Percentiles rank a stretch among this genome's conserved stretches.
These are phyloP conservation scores for Phaedon cochleariae DNA, from an alignment of 2,888 invertebrate genomes.

Conservation along the genomic window DNA sequence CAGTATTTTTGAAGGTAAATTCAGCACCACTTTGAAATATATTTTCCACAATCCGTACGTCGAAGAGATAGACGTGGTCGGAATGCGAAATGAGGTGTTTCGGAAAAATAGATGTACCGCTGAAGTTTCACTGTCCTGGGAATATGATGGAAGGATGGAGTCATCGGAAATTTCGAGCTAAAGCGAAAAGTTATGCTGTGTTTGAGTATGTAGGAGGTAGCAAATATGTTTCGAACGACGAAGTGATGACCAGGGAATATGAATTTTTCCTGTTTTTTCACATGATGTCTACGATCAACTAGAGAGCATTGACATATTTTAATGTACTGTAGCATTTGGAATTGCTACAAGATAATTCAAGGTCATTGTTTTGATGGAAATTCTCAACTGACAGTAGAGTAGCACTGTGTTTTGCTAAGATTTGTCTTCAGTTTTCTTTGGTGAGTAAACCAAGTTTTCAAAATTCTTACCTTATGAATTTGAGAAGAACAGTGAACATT, in stretches of 20 bases:
- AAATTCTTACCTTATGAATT: no score
- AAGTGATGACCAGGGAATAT: neutral
- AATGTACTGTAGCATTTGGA: no score
- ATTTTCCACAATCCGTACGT: constrained; percentile 51
- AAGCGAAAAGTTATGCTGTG: constrained; percentile 9
- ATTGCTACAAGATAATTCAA: no score
- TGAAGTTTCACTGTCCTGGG: constrained; percentile 10
- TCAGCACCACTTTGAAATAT: constrained; percentile 53
- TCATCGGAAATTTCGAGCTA: constrained; percentile 4
- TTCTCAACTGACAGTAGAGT: no score
- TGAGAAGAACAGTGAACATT: no score
- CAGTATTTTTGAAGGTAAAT: constrained; percentile 52
- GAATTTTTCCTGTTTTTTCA: neutral
- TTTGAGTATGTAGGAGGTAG: neutral
- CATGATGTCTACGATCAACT: no score
- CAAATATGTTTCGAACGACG: neutral
- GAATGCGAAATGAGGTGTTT: constrained; percentile 5
- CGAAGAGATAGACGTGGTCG: constrained; percentile 20
- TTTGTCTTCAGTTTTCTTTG: no score
- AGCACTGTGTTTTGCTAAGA: no score
- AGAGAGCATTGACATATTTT: no score
- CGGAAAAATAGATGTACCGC: neutral
- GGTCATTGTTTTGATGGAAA: no score
- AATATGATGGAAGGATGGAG: constrained; percentile 10
- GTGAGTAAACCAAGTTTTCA: no score